These are phyloP conservation scores for Martes flavigula DNA, from an alignment of 2,797 vertebrate species.

Conservation along the genomic window DNA sequence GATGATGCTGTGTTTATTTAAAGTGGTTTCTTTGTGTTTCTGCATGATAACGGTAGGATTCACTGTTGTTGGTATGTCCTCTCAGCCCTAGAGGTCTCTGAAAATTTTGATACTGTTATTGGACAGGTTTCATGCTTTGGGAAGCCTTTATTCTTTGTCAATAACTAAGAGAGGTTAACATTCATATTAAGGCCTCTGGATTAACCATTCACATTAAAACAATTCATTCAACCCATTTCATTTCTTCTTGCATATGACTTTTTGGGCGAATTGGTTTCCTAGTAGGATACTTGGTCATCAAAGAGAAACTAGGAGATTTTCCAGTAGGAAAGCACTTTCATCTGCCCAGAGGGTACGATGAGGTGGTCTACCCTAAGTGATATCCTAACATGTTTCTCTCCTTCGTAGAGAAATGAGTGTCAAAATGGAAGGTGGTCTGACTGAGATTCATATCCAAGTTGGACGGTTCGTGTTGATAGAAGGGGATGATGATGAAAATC, in stretches of 20 bases:
- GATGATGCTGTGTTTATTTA: neutral
- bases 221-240: constrained; percentile 16
- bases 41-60: neutral
- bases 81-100: neutral
- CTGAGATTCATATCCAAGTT: constrained; percentile 79
- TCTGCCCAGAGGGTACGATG: neutral
- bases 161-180: neutral
- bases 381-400: constrained; percentile 16
- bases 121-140: neutral
- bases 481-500: constrained; percentile 88
- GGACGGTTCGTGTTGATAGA: constrained; percentile 93
- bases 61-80: neutral
- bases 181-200: neutral
- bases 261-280: constrained; percentile 4
- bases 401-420: constrained; percentile 88
- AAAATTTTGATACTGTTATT: neutral
- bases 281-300: neutral
- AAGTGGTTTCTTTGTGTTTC: constrained; percentile 7
- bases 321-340: neutral
- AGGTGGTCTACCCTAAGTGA: neutral
- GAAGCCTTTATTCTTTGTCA: constrained; percentile 14
- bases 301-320: neutral
- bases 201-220: neutral
- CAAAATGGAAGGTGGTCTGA: constrained; percentile 80
- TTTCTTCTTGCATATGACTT: neutral